phyloP scores from a whole-genome alignment of 2,888 invertebrate species.

The Tromatobia lineatoria region DNA sequence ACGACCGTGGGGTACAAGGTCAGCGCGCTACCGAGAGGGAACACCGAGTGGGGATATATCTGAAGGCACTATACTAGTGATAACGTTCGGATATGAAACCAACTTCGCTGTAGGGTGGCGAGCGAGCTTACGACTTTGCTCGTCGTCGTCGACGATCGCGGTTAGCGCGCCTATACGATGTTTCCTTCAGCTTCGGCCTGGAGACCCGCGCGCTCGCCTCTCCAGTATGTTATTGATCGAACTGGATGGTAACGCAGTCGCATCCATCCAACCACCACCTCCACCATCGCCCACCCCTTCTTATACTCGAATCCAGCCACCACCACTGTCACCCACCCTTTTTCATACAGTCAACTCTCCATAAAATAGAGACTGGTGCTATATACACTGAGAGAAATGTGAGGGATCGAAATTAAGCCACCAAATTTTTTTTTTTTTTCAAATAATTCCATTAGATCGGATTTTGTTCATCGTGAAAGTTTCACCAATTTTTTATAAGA shows the following conservation, averaged over 20 bases:
- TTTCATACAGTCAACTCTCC: too few relatives aligned
- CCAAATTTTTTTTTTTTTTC: too few relatives aligned
- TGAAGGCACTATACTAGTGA: neutral
- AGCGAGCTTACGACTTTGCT: slow-evolving; percentile 15
- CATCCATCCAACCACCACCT: slow-evolving; percentile 36
- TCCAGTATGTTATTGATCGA: slow-evolving; percentile 68
- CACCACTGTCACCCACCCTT: neutral
- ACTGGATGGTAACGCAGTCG: slow-evolving; percentile 66
- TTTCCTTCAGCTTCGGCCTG: slow-evolving; percentile 5
- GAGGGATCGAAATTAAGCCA: too few relatives aligned
- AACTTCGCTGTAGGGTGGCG: neutral
- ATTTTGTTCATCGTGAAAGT: too few relatives aligned
- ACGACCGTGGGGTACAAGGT: slow-evolving; percentile 9
- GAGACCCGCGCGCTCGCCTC: slow-evolving; percentile 13
- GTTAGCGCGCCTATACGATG: neutral
- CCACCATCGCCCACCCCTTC: slow-evolving; percentile 16
- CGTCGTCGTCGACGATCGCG: slow-evolving; percentile 2
- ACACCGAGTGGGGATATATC: neutral
- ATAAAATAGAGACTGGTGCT: too few relatives aligned
- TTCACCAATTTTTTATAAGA: too few relatives aligned
- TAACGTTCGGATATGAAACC: neutral
- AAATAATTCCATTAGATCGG: too few relatives aligned
- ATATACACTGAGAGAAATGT: too few relatives aligned
- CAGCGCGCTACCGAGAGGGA: slow-evolving; percentile 15
- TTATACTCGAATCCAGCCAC: neutral